Percentiles rank a stretch among this genome's conserved stretches.
Evolutionary conservation across 2,888 invertebrate species (phyloP).

Genomic region (Cosmia pyralina): DNA sequence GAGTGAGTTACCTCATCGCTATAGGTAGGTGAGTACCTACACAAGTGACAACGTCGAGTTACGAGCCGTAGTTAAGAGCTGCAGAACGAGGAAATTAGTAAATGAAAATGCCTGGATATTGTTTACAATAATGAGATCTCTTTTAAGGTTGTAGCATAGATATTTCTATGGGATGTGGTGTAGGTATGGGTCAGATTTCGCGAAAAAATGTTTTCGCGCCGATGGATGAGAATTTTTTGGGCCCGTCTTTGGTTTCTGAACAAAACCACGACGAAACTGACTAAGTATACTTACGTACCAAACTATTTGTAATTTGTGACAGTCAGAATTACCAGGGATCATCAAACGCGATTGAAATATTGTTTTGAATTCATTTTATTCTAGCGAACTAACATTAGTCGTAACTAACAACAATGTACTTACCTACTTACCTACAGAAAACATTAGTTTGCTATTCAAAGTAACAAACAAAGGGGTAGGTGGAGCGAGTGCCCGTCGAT

Average conservation of each 20-base stretch:
- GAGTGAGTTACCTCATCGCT: constrained; percentile 34
- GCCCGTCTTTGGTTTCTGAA: not conserved
- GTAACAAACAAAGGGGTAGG: not conserved
- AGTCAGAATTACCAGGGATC: not conserved
- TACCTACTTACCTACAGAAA: no score
- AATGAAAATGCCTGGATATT: not conserved
- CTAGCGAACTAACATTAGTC: not conserved
- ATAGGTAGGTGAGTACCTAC: not conserved
- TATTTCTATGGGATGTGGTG: no score
- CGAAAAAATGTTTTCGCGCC: not conserved
- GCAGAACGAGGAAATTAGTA: not conserved
- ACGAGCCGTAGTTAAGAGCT: not conserved
- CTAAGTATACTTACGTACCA: no score
- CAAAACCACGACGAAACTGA: not conserved
- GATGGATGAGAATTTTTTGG: not conserved
- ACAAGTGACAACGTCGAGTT: not conserved
- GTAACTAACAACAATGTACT: no score
- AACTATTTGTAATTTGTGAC: no score
- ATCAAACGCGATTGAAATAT: not conserved
- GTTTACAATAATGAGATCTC: no score
- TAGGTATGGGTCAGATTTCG: not conserved
- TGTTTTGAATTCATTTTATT: not conserved
- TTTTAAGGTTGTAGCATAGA: no score
- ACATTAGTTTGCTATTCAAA: not conserved
- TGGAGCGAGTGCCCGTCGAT: not conserved